Evolutionary conservation across 2,888 invertebrate species (phyloP).

Genomic region (Gandaritis pyraliata): DNA sequence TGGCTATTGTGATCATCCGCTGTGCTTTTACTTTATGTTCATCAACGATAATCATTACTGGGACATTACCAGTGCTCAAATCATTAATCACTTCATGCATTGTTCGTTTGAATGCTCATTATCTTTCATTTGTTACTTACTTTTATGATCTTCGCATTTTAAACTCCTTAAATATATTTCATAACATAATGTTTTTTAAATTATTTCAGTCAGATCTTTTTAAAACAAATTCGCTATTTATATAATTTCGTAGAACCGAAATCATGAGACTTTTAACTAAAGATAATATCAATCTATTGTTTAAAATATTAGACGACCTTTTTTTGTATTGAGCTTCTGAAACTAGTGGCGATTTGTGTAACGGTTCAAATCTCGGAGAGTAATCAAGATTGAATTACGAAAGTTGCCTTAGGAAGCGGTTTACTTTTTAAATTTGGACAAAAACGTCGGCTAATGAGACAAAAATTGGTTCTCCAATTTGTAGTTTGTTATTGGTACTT

Average conservation of each 20-base stretch:
- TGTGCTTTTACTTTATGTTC: conserved; percentile 39
- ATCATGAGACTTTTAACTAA: conserved; percentile 36
- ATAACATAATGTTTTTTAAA: background rate
- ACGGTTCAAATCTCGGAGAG: conserved; percentile 47
- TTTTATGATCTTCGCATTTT: conserved; percentile 9
- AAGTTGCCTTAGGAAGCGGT: conserved; percentile 42
- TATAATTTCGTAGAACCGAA: conserved; percentile 12
- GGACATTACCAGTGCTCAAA: conserved; percentile 36
- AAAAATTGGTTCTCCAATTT: conserved; percentile 40
- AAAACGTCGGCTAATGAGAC: conserved; percentile 49
- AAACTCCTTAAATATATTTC: background rate
- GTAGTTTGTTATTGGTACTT: conserved; percentile 28
- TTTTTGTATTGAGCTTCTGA: conserved; percentile 45
- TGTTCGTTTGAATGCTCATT: conserved; percentile 40
- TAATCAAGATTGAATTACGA: conserved; percentile 60
- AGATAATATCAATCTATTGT: conserved; percentile 58
- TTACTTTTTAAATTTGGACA: conserved; percentile 46
- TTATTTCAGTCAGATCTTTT: background rate
- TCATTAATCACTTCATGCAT: conserved; percentile 43
- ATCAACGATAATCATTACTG: conserved; percentile 37
- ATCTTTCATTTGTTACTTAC: conserved; percentile 26
- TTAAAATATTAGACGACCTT: conserved; percentile 55
- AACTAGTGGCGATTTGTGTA: conserved; percentile 46
- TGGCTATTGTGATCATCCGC: conserved; percentile 32
- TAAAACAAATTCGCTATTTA: conserved; percentile 1